These are phyloP conservation scores for Danaus chrysippus DNA, from an alignment of 2,888 invertebrate species.

Conservation along the genomic window DNA sequence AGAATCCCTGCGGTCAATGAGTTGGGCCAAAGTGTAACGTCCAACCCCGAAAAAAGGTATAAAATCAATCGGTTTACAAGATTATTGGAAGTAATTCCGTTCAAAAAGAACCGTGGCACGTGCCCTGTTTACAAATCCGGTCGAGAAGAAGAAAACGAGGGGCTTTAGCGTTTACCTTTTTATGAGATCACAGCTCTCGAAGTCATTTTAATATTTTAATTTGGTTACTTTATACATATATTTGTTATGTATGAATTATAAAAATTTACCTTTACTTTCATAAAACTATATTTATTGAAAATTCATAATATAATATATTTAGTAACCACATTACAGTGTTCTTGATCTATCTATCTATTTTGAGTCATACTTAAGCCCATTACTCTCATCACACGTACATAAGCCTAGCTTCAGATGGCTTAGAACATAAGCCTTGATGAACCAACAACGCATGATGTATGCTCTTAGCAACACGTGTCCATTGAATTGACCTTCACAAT, in stretches of 20 bases:
- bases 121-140: slow-evolving; percentile 55
- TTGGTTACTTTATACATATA: slow-evolving; percentile 23
- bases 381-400: slow-evolving; percentile 7
- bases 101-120: slow-evolving; percentile 74
- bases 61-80: slow-evolving; percentile 60
- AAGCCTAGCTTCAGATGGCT: slow-evolving; percentile 3
- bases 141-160: slow-evolving; percentile 47
- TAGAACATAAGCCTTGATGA: slow-evolving; percentile 20
- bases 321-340: background rate
- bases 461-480: slow-evolving; percentile 21
- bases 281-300: background rate
- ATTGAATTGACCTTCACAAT: slow-evolving; percentile 27
- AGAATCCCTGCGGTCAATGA: slow-evolving; percentile 54
- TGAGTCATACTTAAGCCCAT: slow-evolving; percentile 7
- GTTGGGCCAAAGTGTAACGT: slow-evolving; percentile 60
- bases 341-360: slow-evolving; percentile 6
- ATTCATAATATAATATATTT: background rate
- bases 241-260: background rate
- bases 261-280: slow-evolving; percentile 11
- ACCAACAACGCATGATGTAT: slow-evolving; percentile 14
- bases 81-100: slow-evolving; percentile 74
- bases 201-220: slow-evolving; percentile 33
- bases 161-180: slow-evolving; percentile 55
- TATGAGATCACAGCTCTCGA: slow-evolving; percentile 30
- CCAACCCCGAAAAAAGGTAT: slow-evolving; percentile 62